Evolutionary conservation across 2,113 vertebrate genomes (phyloP).

Genomic region (Cynocephalus volans): DNA sequence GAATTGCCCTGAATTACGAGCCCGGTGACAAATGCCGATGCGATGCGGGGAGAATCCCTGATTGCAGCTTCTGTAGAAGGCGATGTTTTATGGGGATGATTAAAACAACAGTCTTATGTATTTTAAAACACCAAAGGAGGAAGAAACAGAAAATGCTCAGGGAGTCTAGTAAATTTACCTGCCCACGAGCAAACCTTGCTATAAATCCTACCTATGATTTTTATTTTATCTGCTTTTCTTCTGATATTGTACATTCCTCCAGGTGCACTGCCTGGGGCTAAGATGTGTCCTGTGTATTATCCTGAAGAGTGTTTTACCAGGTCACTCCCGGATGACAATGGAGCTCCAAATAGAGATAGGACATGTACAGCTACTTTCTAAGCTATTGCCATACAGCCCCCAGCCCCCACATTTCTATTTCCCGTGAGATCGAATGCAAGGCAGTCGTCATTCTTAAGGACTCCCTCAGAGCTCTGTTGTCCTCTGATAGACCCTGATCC

Average conservation of each 20-base stretch:
- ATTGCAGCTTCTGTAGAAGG: conserved; percentile 73
- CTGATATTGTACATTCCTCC: conserved; percentile 59
- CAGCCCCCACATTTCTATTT: background rate
- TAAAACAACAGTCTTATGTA: conserved; percentile 77
- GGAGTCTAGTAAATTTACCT: conserved; percentile 75
- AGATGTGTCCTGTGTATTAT: background rate
- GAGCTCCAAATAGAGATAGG: conserved; percentile 44
- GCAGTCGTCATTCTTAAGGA: background rate
- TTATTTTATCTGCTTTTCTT: conserved; percentile 75
- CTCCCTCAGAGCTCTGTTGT: background rate
- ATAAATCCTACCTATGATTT: conserved; percentile 75
- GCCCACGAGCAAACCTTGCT: conserved; percentile 65
- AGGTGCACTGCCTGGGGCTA: conserved; percentile 39
- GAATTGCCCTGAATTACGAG: conserved; percentile 85
- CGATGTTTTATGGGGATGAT: conserved; percentile 78
- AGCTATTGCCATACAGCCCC: background rate
- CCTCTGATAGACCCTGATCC: background rate
- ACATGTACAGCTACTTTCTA: background rate
- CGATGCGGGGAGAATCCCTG: conserved; percentile 75
- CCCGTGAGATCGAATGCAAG: background rate
- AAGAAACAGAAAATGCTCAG: conserved; percentile 51
- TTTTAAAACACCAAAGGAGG: conserved; percentile 82
- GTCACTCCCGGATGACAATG: conserved; percentile 17
- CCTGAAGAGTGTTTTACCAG: background rate
- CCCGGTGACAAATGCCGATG: conserved; percentile 72